Evolutionary conservation across 2,113 vertebrate genomes (phyloP).

Genomic region (Cricetomys ansorgei): DNA sequence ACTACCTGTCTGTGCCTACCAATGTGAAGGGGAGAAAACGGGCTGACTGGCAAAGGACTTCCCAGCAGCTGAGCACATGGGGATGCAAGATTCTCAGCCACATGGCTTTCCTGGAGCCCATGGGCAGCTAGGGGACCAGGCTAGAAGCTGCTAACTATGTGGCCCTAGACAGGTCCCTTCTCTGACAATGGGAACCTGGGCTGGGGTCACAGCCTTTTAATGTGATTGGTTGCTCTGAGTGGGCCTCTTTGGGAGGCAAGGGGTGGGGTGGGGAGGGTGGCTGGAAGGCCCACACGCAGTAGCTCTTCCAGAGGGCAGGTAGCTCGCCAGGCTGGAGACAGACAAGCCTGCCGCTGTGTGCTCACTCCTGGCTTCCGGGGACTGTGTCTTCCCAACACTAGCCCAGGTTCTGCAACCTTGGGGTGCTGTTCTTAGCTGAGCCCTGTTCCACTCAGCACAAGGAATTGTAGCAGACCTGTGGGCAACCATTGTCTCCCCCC

Average conservation of each 20-base stretch:
- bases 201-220: not conserved
- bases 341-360: not conserved
- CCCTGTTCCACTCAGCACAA: not conserved
- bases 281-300: not conserved
- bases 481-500: not conserved
- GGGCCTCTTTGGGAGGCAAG: too few relatives aligned
- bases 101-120: not conserved
- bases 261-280: accelerated
- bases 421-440: not conserved
- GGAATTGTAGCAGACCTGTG: not conserved
- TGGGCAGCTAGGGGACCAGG: not conserved
- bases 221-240: not conserved
- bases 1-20: too few relatives aligned
- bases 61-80: not conserved
- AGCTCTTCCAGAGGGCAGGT: not conserved
- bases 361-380: not conserved
- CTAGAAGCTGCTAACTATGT: not conserved
- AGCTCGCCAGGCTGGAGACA: not conserved
- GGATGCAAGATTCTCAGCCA: too few relatives aligned
- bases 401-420: not conserved
- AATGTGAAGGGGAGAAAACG: not conserved
- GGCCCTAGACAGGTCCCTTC: not conserved
- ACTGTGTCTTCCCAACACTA: not conserved
- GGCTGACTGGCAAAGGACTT: not conserved
- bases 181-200: not conserved